Percentiles rank a stretch among this genome's conserved stretches.
These are phyloP conservation scores for Eclectus roratus DNA, from an alignment of 2,113 vertebrate genomes.

Conservation along the genomic window DNA sequence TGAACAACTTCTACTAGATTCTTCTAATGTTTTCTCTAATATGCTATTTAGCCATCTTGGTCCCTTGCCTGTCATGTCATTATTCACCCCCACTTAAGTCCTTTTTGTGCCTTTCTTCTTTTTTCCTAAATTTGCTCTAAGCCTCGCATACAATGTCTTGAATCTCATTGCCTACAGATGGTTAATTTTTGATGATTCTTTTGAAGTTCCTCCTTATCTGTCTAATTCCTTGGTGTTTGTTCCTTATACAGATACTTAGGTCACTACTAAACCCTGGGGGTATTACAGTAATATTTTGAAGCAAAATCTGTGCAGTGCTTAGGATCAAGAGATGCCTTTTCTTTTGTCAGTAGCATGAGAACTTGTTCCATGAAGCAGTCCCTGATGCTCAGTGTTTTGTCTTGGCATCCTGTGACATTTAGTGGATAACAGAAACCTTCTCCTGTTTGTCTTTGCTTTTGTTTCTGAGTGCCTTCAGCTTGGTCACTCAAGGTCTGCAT, in stretches of 20 bases:
- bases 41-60: background rate
- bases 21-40: background rate
- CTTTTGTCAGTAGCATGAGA: background rate
- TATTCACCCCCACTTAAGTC: background rate
- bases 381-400: background rate
- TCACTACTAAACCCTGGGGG: background rate
- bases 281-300: background rate
- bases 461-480: background rate
- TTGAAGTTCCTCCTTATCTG: background rate
- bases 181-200: background rate
- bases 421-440: background rate
- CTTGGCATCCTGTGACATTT: background rate
- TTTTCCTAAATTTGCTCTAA: background rate
- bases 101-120: background rate
- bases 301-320: background rate
- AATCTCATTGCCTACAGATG: background rate
- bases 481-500: background rate
- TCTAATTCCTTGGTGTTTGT: background rate
- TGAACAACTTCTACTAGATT: background rate
- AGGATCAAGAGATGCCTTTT: background rate
- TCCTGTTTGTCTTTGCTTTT: background rate
- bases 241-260: background rate
- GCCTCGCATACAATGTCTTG: background rate
- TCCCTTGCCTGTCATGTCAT: background rate
- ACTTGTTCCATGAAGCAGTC: background rate